phyloP scores from a whole-genome alignment of 2,113 vertebrate genomes.

The Eretmochelys imbricata region DNA sequence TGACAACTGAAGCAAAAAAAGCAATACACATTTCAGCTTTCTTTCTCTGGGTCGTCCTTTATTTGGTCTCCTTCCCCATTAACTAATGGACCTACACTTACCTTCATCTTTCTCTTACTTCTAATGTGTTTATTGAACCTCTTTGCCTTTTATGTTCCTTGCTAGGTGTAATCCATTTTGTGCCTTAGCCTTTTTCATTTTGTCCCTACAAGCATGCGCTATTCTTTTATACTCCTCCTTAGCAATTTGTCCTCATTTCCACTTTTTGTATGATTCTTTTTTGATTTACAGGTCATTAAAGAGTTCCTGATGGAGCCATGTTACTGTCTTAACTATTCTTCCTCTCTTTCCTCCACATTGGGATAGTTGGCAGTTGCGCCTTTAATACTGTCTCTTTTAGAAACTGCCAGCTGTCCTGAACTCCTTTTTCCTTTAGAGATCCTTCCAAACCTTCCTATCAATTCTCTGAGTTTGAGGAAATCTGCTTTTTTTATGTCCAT shows the following conservation, averaged over 20 bases:
- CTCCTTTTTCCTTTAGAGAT: not conserved
- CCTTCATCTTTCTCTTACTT: not conserved
- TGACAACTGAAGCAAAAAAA: not conserved
- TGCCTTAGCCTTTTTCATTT: not conserved
- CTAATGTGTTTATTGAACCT: not conserved
- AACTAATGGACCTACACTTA: not conserved
- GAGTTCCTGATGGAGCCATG: not conserved
- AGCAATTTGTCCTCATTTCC: not conserved
- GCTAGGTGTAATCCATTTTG: not conserved
- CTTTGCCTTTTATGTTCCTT: not conserved
- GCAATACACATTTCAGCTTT: not conserved
- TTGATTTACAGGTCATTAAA: not conserved
- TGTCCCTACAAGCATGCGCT: not conserved
- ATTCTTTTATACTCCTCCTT: not conserved
- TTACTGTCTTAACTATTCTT: not conserved
- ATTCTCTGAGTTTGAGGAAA: not conserved
- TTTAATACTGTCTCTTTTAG: not conserved
- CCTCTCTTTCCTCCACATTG: not conserved
- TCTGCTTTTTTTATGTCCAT: not conserved
- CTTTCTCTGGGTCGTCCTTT: not conserved
- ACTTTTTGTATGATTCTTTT: not conserved
- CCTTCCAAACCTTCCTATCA: not conserved
- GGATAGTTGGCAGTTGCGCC: not conserved
- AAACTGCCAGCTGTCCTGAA: not conserved
- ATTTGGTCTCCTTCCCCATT: not conserved